A percentile compares a stretch with the other conserved stretches of the same genome.
These are phyloP conservation scores for Sinocyclocheilus rhinocerous DNA, from an alignment of 2,113 vertebrate species.

Conservation along the genomic window DNA sequence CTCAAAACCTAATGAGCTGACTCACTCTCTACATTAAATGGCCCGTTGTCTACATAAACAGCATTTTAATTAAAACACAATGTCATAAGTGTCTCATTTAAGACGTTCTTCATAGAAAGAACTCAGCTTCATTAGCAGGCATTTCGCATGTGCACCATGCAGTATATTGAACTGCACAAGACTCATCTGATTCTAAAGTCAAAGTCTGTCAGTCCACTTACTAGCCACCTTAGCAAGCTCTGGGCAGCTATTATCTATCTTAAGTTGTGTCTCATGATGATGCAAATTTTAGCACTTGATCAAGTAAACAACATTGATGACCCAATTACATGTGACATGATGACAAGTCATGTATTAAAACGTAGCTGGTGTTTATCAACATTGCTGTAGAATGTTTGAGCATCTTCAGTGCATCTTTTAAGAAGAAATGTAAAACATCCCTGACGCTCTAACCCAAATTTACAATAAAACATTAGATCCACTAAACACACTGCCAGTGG, in stretches of 20 bases:
- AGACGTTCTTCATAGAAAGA: background rate
- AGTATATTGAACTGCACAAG: background rate
- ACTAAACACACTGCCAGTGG: background rate
- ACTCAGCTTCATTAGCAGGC: constrained; percentile 1
- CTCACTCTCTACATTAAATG: constrained; percentile 11
- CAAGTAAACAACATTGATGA: background rate
- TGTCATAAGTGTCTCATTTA: background rate
- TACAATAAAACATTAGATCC: background rate
- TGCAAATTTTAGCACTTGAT: background rate
- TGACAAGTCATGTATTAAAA: background rate
- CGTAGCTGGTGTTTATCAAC: background rate
- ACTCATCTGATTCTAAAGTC: background rate
- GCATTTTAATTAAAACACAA: constrained; percentile 12
- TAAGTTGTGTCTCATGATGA: background rate
- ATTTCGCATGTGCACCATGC: background rate
- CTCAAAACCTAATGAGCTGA: constrained; percentile 14
- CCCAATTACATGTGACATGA: background rate
- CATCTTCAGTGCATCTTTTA: background rate
- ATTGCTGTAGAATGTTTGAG: background rate
- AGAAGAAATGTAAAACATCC: background rate
- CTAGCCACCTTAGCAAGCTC: background rate
- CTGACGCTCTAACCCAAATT: background rate
- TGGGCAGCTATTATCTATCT: background rate
- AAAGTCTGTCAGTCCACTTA: background rate
- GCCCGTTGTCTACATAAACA: background rate